Evolutionary conservation across 2,797 vertebrate genomes (phyloP), one percentile per base, ranked within the genome.

Genomic region (Alauda arvensis): DNA sequence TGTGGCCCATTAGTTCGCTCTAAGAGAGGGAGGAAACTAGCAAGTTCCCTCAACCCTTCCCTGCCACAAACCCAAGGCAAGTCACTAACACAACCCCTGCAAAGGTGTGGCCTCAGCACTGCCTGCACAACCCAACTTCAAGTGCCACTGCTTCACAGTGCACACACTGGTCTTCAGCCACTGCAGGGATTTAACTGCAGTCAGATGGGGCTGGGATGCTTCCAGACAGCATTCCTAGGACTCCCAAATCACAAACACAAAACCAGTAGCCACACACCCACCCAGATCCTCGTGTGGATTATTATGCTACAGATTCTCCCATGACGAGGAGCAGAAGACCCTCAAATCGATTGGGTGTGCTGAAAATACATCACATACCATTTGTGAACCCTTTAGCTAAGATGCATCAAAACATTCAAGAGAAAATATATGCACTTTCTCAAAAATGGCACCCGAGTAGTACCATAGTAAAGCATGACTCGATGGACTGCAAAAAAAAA

Each of bases 281-380:
- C 33, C 12, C 42, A 52, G 37, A 46, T 72, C 52, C 40, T 87
- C 9, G 1, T 1, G 10, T 15, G 15, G 10, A 20, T 61, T 51
- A 61, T 12, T 52, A 45, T 1, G 0, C 18, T 77, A 53, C 25
- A 71, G 24, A 43, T 63, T 29, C 15, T 49, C 45, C n/a, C 31
- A 17, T 14, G 23, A 18, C 24, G 29, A 71, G 37, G 29, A 60
- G 28, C 37, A 60, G 39, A 91, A 83, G 24, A 19, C 26, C 3
- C 63, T 43, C 60, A 57, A 4, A 5, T 67, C 46, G 66, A 21
- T 0, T 31, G 7, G 10, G 16, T 0, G 0, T 8, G 24, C 34
- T 67, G 67, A 79, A 88, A 91, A 84, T 26, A 65, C 11, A 61
- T 26, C 31, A 33, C 1, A 1, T 57, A 26, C 31, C 4, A 20